Evolutionary conservation across 2,797 vertebrate species (phyloP).

Genomic region (Cirrhinus mrigala): DNA sequence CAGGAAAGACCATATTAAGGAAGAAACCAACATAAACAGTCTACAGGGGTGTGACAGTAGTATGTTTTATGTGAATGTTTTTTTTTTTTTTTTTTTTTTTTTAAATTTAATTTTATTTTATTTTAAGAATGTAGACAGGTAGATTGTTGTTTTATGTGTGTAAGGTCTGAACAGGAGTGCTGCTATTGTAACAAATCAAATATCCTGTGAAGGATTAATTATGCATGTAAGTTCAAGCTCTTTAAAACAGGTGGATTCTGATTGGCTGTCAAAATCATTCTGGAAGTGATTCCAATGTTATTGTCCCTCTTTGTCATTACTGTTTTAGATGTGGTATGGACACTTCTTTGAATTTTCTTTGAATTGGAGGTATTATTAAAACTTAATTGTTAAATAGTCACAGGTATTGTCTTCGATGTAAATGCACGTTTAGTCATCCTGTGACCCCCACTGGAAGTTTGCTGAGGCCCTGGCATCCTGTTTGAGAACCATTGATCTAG

Average conservation of each 20-base stretch:
- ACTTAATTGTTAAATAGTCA: not conserved
- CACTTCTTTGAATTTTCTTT: not conserved
- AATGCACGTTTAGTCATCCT: not conserved
- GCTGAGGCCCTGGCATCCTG: not conserved
- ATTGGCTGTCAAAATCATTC: not conserved
- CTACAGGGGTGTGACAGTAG: no score
- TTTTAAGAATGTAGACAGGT: no score
- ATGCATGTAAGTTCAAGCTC: not conserved
- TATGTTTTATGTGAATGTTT: no score
- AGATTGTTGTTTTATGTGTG: no score
- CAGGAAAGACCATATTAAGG: no score
- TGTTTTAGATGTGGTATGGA: not conserved
- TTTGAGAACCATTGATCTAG: not conserved
- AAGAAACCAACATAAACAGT: no score
- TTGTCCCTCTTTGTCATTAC: not conserved
- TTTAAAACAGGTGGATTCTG: not conserved
- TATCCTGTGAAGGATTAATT: no score
- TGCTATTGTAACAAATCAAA: no score
- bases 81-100: no score
- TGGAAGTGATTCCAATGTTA: not conserved
- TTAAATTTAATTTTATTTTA: no score
- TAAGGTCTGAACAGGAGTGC: no score
- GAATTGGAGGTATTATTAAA: not conserved
- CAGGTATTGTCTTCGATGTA: not conserved
- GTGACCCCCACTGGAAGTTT: not conserved